These are phyloP conservation scores for Urosaurus nigricauda DNA, from an alignment of 2,797 vertebrate genomes.

Conservation along the genomic window DNA sequence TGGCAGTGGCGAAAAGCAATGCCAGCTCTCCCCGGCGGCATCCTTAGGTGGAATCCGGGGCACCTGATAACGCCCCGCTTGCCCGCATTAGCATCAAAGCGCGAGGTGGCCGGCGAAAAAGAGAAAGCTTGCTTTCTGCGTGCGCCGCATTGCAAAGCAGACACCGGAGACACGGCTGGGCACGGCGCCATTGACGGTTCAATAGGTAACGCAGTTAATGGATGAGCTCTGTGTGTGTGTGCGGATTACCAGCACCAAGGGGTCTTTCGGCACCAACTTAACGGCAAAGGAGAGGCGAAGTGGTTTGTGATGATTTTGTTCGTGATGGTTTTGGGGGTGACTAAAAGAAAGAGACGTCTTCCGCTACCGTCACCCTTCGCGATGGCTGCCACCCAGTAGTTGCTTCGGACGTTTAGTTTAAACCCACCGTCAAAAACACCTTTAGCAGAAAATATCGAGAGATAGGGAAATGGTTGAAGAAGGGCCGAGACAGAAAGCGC, in stretches of 20 bases:
- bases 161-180: not conserved
- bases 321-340: not conserved
- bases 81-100: constrained; percentile 14
- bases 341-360: not conserved
- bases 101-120: not conserved
- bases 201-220: not conserved
- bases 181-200: not conserved
- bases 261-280: no score
- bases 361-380: no score
- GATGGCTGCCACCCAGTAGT: no score
- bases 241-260: not conserved
- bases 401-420: no score
- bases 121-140: no score
- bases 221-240: not conserved
- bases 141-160: not conserved
- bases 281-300: not conserved
- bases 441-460: no score
- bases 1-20: not conserved
- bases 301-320: not conserved
- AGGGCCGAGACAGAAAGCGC: no score
- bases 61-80: not conserved
- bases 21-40: not conserved
- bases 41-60: constrained; percentile 8
- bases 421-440: no score
- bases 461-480: no score